Percentiles rank a stretch among this genome's conserved stretches.
These are phyloP conservation scores for Drosophila ogumai DNA, from an alignment of 1,140 invertebrate genomes.

Conservation along the genomic window DNA sequence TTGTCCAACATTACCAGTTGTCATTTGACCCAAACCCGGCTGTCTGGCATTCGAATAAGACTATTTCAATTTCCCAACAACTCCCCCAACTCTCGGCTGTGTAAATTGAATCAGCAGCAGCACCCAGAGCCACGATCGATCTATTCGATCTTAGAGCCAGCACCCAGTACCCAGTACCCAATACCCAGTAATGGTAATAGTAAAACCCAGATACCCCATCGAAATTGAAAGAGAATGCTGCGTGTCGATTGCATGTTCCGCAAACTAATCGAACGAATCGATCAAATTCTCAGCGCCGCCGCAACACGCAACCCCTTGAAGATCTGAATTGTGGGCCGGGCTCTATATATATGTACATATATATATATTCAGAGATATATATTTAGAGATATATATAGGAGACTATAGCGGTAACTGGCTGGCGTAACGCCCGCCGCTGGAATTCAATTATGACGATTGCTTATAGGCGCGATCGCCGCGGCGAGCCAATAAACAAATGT, in stretches of 20 bases:
- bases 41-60: slow-evolving; percentile 76
- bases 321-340: slow-evolving; percentile 18
- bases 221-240: slow-evolving; percentile 78
- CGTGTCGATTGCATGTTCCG: slow-evolving; percentile 82
- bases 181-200: slow-evolving; percentile 8
- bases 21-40: slow-evolving; percentile 74
- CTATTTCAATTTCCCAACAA: slow-evolving; percentile 79
- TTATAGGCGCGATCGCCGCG: slow-evolving; percentile 66
- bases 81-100: slow-evolving; percentile 31
- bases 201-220: slow-evolving; percentile 12
- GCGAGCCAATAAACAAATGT: slow-evolving; percentile 80
- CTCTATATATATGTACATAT: slow-evolving; percentile 2
- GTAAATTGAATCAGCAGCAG: slow-evolving; percentile 81
- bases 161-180: background rate
- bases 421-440: slow-evolving; percentile 76
- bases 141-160: slow-evolving; percentile 8
- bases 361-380: background rate
- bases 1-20: slow-evolving; percentile 77
- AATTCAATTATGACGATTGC: slow-evolving; percentile 81
- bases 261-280: slow-evolving; percentile 83
- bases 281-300: slow-evolving; percentile 75
- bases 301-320: slow-evolving; percentile 68
- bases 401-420: slow-evolving; percentile 58
- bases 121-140: slow-evolving; percentile 46
- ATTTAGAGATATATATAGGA: slow-evolving; percentile 10